Evolutionary conservation across 2,113 vertebrate genomes (phyloP), one percentile per base, ranked within the genome.

Genomic region (Romanogobio albipinnatus): DNA sequence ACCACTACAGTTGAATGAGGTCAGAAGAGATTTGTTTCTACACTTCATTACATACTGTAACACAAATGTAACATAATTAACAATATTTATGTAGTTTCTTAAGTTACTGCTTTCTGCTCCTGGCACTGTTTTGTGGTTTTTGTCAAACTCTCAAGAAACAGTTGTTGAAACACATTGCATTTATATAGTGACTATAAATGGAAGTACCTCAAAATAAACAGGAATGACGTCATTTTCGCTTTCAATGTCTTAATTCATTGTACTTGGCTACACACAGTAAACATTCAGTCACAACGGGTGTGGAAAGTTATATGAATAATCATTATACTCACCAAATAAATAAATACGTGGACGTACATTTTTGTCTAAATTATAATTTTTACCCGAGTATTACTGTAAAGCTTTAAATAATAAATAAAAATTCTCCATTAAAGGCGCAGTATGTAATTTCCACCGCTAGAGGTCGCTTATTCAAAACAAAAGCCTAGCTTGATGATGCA

Each of bases 1-100:
- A 91, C 81, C 83, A 81, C 86, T 89, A 85, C 92, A 92, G 90
- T 90, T 88, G 49, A 90, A 89, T 53, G 62, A 79, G 80, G 66
- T 82, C 83, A 77, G 43, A 84, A 81, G 66, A 78, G 53, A 64
- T 78, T 81, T 83, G 61, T 85, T 87, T 88, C 81, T 88, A 73
- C 80, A 71, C 17, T 73, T 78, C 75, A 85, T 81, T 84, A 75
- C 83, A 79, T 88, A 88, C 68, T 86, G 85, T 88, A 85, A 71
- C 73, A 78, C 66, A 76, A 62, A 71, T 47, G 84, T 85, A 83
- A 83, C 80, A 75, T 64, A 47, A 83, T 86, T 86, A 84, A 88
- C 76, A 11, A 81, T 86, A 88, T 86, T 84, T 88, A 86, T 88
- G 78, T 88, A 80, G 81, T 88, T 80, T 81, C 68, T 36, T 53